These are phyloP conservation scores for Leptocoma aspasia DNA, from an alignment of 2,113 vertebrate genomes.

Conservation along the genomic window DNA sequence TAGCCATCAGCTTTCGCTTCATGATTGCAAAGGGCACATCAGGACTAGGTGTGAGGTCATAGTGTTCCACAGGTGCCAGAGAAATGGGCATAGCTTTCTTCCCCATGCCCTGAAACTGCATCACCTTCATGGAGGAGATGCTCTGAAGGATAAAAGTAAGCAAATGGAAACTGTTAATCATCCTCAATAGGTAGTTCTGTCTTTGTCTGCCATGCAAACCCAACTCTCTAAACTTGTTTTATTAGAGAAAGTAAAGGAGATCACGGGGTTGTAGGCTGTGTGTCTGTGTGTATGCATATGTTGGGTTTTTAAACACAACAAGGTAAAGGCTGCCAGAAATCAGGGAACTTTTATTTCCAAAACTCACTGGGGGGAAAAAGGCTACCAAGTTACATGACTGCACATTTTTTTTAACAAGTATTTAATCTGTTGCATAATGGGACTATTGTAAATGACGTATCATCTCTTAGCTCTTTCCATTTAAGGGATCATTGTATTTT, in stretches of 20 bases:
- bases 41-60: constrained; percentile 86
- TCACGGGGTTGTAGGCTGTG: background rate
- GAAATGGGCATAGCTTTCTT: constrained; percentile 60
- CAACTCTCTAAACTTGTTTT: background rate
- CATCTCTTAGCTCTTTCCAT: background rate
- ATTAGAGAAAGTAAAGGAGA: background rate
- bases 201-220: background rate
- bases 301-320: background rate
- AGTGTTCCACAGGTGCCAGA: constrained; percentile 69
- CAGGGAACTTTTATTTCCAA: background rate
- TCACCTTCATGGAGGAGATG: constrained; percentile 87
- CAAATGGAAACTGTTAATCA: background rate
- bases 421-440: background rate
- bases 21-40: constrained; percentile 91
- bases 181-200: background rate
- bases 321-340: background rate
- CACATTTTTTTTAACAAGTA: background rate
- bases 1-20: constrained; percentile 86
- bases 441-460: background rate
- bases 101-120: constrained; percentile 84
- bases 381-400: background rate
- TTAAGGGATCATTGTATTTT: background rate
- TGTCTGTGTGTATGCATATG: fast-evolving
- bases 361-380: background rate
- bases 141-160: constrained; percentile 70